These are phyloP conservation scores for Paracanthobrama guichenoti DNA, from an alignment of 2,113 vertebrate genomes.

Conservation along the genomic window DNA sequence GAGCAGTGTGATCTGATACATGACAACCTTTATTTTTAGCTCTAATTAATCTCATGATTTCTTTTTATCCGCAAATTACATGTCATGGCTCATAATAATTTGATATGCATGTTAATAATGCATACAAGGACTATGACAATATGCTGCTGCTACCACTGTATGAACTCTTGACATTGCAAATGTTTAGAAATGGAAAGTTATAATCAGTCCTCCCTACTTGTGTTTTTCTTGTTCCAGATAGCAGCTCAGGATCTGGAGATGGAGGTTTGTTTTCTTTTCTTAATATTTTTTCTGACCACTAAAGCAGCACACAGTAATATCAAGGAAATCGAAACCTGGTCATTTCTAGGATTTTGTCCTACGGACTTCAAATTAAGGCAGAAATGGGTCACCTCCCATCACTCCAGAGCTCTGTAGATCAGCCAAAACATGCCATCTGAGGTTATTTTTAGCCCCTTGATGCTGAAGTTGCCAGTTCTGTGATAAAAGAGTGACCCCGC, in stretches of 20 bases:
- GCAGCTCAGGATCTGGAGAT: slow-evolving; percentile 89
- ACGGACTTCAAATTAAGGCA: neutral
- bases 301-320: neutral
- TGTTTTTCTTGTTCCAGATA: slow-evolving; percentile 73
- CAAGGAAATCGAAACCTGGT: neutral
- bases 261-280: slow-evolving; percentile 75
- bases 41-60: neutral
- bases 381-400: neutral
- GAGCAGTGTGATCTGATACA: slow-evolving; percentile 1
- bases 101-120: slow-evolving; percentile 14
- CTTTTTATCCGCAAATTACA: neutral
- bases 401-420: neutral
- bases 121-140: neutral
- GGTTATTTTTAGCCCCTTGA: slow-evolving; percentile 30
- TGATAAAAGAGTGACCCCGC: slow-evolving; percentile 22
- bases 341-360: slow-evolving; percentile 27
- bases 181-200: neutral
- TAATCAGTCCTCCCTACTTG: neutral
- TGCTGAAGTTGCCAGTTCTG: slow-evolving; percentile 11
- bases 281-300: neutral
- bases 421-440: slow-evolving; percentile 8
- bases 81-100: slow-evolving; percentile 2
- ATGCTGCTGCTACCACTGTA: neutral
- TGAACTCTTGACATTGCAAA: neutral
- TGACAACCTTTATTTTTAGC: slow-evolving; percentile 6